Base-by-base conservation (phyloP, 2,113 vertebrate species). In the Passer montanus region DNA sequence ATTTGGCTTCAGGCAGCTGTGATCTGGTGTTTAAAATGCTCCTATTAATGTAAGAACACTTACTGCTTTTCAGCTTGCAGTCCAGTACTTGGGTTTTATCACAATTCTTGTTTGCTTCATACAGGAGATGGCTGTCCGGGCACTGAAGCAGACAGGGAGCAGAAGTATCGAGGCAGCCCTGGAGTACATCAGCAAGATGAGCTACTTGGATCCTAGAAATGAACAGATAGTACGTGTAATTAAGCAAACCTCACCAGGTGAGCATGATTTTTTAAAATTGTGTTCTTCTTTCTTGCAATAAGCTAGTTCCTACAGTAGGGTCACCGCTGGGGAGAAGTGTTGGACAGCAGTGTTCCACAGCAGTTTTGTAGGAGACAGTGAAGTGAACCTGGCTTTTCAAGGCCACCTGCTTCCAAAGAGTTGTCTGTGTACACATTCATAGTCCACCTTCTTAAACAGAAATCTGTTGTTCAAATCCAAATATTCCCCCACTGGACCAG, bases 161-260 rank as follows among this genome's bases (percentile, higher is more conserved):
- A 98, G 99, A 93, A 99, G 99, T 89, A 99, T 99, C 8, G 99
- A 99, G 94, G 99, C 99, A 0, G 99, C 99, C 50, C 96, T 99
- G 85, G 99, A 99, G 60, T 99, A 98, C 95, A 99, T 99, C 97
- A 99, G 99, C 90, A 99, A 99, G 96, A 99, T 99, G 99, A 98
- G 99, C 91, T 99, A 99, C 97, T 97, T 99, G 76, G 99, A 99
- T 93, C 99, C 99, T 5, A 98, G 98, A 93, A 99, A 99, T 28
- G 99, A 99, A 83, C 99, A 99, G 96, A 99, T 99, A 26, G 99
- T 99, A 31, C 98, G 99, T 7, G 99, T 99, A 76, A 99, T 99
- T 97, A 99, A 99, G 95, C 99, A 99, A 96, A 99, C 99, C 39
- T 99, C 99, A 52, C 99, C 99, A 96, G 99, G 99, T 99, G 95